These are phyloP conservation scores for Peromyscus californicus DNA, from an alignment of 2,113 vertebrate species.

Conservation along the genomic window DNA sequence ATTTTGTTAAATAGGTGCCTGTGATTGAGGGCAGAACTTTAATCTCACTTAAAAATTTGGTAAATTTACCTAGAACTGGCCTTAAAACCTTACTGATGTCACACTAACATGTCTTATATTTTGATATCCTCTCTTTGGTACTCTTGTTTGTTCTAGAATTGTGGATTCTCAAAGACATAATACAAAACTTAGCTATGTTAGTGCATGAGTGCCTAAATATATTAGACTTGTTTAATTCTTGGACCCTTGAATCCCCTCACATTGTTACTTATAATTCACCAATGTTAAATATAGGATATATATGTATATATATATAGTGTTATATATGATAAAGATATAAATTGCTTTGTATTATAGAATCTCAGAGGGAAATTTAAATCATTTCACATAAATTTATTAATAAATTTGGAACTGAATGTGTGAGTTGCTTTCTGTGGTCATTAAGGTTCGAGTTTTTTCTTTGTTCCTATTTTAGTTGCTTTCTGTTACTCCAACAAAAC, in stretches of 20 bases:
- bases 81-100: background rate
- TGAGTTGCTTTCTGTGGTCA: background rate
- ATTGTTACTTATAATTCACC: background rate
- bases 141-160: background rate
- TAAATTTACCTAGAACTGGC: background rate
- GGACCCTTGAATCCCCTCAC: background rate
- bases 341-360: background rate
- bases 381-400: background rate
- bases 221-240: conserved; percentile 1
- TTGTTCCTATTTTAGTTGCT: background rate
- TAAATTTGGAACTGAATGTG: background rate
- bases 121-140: background rate
- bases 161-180: background rate
- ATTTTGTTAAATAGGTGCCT: background rate
- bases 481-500: background rate
- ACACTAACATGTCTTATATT: background rate
- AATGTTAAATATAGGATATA: background rate
- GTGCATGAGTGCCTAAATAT: background rate
- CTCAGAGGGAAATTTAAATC: background rate
- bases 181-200: background rate
- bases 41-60: background rate
- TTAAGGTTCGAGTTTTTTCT: background rate
- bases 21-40: background rate
- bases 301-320: too few relatives aligned
- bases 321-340: background rate